Evolutionary conservation across 2,888 invertebrate species (phyloP).

Genomic region (Flexamia atlantica): DNA sequence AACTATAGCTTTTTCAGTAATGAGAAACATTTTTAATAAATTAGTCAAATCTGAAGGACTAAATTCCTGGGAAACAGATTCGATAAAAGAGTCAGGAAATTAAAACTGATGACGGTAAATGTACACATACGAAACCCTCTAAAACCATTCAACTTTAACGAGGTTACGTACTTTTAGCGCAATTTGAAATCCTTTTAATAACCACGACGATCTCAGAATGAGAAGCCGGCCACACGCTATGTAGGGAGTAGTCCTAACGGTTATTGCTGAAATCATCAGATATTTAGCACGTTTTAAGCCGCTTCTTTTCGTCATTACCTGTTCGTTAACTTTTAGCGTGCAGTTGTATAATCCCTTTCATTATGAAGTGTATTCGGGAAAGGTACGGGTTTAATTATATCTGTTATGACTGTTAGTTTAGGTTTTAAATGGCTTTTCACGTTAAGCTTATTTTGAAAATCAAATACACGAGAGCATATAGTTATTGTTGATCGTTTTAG

Average conservation of each 20-base stretch:
- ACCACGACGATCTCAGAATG: neutral
- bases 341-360: conserved; percentile 20
- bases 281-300: conserved; percentile 27
- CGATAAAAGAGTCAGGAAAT: too few relatives aligned
- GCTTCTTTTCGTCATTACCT: conserved; percentile 29
- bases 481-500: too few relatives aligned
- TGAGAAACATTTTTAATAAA: too few relatives aligned
- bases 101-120: neutral
- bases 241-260: conserved; percentile 6
- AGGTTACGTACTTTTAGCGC: neutral
- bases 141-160: neutral
- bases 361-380: neutral
- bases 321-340: neutral
- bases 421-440: too few relatives aligned
- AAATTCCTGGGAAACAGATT: too few relatives aligned
- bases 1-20: too few relatives aligned
- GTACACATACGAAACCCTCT: neutral
- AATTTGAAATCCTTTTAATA: conserved; percentile 5
- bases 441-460: too few relatives aligned
- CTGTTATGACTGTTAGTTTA: neutral
- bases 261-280: conserved; percentile 8
- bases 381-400: neutral
- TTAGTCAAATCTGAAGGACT: too few relatives aligned
- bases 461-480: too few relatives aligned
- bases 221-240: neutral